Evolutionary conservation across 2,113 vertebrate genomes (phyloP).

Genomic region (Solea solea): DNA sequence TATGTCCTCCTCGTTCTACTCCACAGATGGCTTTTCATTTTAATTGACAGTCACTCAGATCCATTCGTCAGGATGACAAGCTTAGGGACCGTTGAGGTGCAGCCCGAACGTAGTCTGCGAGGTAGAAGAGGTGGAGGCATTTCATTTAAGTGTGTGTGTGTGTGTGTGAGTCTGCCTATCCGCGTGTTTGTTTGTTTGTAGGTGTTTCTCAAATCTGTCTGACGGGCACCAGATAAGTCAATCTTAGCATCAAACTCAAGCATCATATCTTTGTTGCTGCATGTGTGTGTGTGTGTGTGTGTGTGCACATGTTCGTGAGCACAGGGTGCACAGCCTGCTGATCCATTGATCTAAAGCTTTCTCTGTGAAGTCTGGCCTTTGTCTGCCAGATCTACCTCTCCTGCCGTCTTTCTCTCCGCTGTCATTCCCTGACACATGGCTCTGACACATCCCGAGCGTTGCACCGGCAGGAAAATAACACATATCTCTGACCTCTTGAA

Average conservation of each 20-base stretch:
- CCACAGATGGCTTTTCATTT: constrained; percentile 78
- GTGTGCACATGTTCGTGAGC: constrained; percentile 32
- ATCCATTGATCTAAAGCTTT: constrained; percentile 77
- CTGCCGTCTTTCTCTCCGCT: constrained; percentile 65
- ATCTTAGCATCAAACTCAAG: constrained; percentile 59
- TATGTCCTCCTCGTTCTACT: constrained; percentile 63
- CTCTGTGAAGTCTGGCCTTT: constrained; percentile 76
- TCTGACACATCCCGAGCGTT: constrained; percentile 76
- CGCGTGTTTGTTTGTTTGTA: constrained; percentile 31
- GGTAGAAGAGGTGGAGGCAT: constrained; percentile 48
- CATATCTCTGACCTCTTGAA: constrained; percentile 80
- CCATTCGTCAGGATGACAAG: constrained; percentile 77
- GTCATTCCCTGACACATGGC: constrained; percentile 77
- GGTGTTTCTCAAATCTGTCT: constrained; percentile 51
- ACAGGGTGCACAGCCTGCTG: constrained; percentile 48
- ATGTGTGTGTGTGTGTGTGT: neutral
- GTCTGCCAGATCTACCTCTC: constrained; percentile 72
- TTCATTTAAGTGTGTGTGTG: constrained; percentile 37
- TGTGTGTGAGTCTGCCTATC: constrained; percentile 14
- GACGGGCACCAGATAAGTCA: constrained; percentile 59
- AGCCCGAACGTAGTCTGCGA: constrained; percentile 22
- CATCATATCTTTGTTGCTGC: constrained; percentile 19
- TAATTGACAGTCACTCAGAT: constrained; percentile 81
- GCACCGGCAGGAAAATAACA: constrained; percentile 75
- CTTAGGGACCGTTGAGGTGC: constrained; percentile 37